These are phyloP conservation scores for Corythornis madagascariensis DNA, from an alignment of 2,113 vertebrate species.

Conservation along the genomic window DNA sequence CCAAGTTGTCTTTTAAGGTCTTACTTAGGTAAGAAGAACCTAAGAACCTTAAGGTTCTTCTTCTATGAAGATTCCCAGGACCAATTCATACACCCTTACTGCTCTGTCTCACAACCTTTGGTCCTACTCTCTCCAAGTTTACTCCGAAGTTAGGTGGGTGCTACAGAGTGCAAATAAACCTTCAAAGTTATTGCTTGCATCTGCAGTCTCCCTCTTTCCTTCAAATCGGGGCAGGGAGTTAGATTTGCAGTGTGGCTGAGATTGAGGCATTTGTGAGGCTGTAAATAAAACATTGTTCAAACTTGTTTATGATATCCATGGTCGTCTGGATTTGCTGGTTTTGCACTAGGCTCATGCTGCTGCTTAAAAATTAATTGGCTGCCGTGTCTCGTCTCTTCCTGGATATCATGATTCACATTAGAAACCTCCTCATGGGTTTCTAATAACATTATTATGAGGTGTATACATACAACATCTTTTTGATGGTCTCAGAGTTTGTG, in stretches of 20 bases:
- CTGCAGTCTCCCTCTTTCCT: not conserved
- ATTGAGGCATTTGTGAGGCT: not conserved
- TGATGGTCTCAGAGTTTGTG: not conserved
- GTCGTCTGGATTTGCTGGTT: not conserved
- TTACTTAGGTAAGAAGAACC: not conserved
- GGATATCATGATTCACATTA: not conserved
- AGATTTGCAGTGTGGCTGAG: not conserved
- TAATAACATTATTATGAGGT: not conserved
- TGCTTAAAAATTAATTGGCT: not conserved
- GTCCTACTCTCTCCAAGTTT: not conserved
- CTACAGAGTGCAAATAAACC: not conserved
- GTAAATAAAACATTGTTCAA: not conserved
- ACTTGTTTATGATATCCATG: not conserved
- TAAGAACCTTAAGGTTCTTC: not conserved
- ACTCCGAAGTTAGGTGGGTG: not conserved
- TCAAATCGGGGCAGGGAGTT: not conserved
- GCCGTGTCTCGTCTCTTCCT: not conserved
- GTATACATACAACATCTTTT: not conserved
- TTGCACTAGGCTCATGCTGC: not conserved
- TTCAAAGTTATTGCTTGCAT: not conserved
- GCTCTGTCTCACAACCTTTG: not conserved
- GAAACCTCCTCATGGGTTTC: not conserved
- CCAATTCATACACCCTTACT: not conserved
- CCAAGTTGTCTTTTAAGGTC: not conserved
- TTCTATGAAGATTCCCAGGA: not conserved